A percentile compares a stretch with the other conserved stretches of the same genome.
phyloP scores from a whole-genome alignment of 2,797 vertebrate genomes.

The Mallotus villosus region DNA sequence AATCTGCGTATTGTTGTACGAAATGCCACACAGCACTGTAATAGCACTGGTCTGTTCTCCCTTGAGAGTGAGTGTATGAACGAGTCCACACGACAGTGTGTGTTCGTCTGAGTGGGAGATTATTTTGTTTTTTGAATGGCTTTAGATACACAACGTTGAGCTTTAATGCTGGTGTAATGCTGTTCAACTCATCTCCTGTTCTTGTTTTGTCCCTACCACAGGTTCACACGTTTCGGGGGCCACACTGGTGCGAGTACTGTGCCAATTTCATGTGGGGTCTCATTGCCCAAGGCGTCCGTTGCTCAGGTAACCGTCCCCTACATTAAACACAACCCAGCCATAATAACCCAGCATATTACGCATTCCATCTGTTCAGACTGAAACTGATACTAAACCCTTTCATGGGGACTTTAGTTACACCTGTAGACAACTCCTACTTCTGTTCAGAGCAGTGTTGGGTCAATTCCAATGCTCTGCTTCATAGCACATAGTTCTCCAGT shows the following conservation, averaged over 20 bases:
- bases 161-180: neutral
- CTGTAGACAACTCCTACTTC: neutral
- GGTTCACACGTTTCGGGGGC: constrained; percentile 96
- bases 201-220: constrained; percentile 61
- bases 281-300: constrained; percentile 96
- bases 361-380: neutral
- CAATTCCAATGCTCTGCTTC: neutral
- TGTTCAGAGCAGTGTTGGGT: neutral
- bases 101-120: neutral
- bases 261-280: constrained; percentile 99
- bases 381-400: neutral
- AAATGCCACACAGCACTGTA: neutral
- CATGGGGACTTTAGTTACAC: constrained; percentile 9
- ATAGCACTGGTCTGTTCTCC: neutral
- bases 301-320: constrained; percentile 84
- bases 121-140: neutral
- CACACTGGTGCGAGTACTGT: constrained; percentile 98
- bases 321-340: neutral
- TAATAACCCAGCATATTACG: neutral
- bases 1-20: neutral
- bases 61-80: neutral
- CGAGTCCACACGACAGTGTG: neutral
- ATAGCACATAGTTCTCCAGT: too few species aligned
- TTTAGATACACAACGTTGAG: neutral
- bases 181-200: constrained; percentile 17